Evolutionary conservation across 1,140 invertebrate genomes (phyloP).

Genomic region (Zaprionus taronus): DNA sequence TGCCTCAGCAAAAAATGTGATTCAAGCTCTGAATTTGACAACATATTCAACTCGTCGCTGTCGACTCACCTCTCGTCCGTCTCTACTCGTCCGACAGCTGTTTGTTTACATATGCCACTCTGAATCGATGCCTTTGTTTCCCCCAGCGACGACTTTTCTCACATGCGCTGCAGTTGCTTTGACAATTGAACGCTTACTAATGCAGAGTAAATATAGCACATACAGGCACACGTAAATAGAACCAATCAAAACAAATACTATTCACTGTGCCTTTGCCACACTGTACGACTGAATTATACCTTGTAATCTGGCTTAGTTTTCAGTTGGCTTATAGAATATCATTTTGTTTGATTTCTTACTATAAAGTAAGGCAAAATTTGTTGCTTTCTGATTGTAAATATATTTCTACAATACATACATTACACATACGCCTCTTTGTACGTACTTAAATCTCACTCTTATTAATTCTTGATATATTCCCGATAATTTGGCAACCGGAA

Average conservation of each 20-base stretch:
- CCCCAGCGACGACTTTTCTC: slow-evolving; percentile 13
- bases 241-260: neutral
- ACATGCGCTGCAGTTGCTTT: slow-evolving; percentile 16
- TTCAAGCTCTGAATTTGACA: slow-evolving; percentile 49
- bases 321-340: too few species aligned
- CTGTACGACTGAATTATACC: neutral
- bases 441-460: neutral
- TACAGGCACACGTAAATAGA: neutral
- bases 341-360: too few species aligned
- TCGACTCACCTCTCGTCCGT: too few species aligned
- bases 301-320: neutral
- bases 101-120: slow-evolving; percentile 57
- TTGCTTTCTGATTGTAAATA: too few species aligned
- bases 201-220: slow-evolving; percentile 12
- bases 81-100: slow-evolving; percentile 32
- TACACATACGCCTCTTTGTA: neutral
- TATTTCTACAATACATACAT: too few species aligned
- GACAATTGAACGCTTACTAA: slow-evolving; percentile 6
- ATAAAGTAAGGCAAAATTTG: too few species aligned
- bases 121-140: slow-evolving; percentile 60
- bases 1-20: slow-evolving; percentile 56
- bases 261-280: too few species aligned
- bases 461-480: neutral
- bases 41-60: slow-evolving; percentile 27
- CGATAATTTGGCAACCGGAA: neutral